Base-by-base conservation (phyloP, 2,797 vertebrate genomes). In the Coilia nasus region DNA sequence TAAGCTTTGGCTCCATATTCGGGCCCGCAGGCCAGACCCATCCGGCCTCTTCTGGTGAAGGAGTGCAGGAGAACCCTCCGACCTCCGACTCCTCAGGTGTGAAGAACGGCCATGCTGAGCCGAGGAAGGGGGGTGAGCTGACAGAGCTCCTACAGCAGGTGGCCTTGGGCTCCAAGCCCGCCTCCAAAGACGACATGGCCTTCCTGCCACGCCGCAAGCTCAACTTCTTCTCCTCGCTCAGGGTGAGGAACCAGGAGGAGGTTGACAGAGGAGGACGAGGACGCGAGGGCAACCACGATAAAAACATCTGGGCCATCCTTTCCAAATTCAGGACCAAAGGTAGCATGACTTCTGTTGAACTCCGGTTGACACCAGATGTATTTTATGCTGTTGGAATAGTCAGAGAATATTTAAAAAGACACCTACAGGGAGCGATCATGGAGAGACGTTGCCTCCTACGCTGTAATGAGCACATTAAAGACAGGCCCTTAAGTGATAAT, bases 211-310 rank as follows among this genome's bases (percentile, higher is more conserved):
- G 92, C 56, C 90, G 91, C 85, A 96, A 89, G 83, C 64, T 94
- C 14, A 91, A 92, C 23, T 85, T 95, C 23, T 96, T 96, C 91
- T 96, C 97, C 9, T 96, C 97, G 12, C 86, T 96, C 85, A 93
- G 96, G 89, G 88, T 95, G 83, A 95, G 19, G 6, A n/a, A n/a
- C 17, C 35, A 19, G 89, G 89, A 95, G 92, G 90, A 92, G 81
- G 81, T 64, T 87, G 84, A 81, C 35, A 47, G 90, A 56, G 0
- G 85, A 90, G 17, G 81, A 81, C 41, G 89, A 83, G 78, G 90
- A 90, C 44, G 84, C 86, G 21, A 54, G 17, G 80, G 80, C 28
- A 12, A 62, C 44, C 91, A 92, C 84, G 78, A 93, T 12, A 91
- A 91, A 85, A 94, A 96, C 84, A 88, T 96, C 82, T 91, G 90